Conservation (phyloP, 2,888 invertebrate genomes). For the Mamestra brassicae region DNA sequence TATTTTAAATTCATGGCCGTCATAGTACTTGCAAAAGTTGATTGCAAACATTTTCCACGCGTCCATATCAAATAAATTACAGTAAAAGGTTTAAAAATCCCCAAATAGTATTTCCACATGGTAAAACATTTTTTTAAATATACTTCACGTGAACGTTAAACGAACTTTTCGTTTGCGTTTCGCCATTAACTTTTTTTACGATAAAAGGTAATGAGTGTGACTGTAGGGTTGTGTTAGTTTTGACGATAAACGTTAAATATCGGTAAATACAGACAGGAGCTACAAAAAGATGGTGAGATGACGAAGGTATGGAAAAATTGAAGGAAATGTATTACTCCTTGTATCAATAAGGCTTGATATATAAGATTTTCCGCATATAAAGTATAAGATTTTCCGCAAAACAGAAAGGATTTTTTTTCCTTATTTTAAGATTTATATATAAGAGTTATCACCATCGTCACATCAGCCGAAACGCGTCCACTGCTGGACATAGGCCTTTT, state of each 20-base stretch:
- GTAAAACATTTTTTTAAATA: slow-evolving; percentile 47
- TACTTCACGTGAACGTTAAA: slow-evolving; percentile 48
- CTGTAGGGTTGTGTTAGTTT: slow-evolving; percentile 53
- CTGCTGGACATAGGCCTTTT: too few relatives aligned
- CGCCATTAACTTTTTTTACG: slow-evolving; percentile 65
- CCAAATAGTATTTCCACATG: slow-evolving; percentile 54
- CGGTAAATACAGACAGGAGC: background rate
- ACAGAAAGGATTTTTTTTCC: too few relatives aligned
- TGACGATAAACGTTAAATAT: slow-evolving; percentile 20
- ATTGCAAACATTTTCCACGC: slow-evolving; percentile 30
- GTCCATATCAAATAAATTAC: slow-evolving; percentile 36
- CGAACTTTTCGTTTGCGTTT: slow-evolving; percentile 56
- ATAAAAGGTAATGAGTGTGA: slow-evolving; percentile 61
- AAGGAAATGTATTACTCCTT: too few relatives aligned
- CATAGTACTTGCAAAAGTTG: slow-evolving; percentile 13
- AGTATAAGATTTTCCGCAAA: too few relatives aligned
- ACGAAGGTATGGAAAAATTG: background rate
- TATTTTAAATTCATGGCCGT: slow-evolving; percentile 28
- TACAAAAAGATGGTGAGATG: background rate
- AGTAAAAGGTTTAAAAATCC: slow-evolving; percentile 49
- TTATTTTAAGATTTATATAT: too few relatives aligned
- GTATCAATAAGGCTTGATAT: too few relatives aligned
- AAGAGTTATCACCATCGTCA: too few relatives aligned
- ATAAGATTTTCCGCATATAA: too few relatives aligned
- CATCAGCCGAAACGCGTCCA: too few relatives aligned